These are phyloP conservation scores for Heliconius cydno DNA, from an alignment of 2,888 invertebrate genomes.

Conservation along the genomic window DNA sequence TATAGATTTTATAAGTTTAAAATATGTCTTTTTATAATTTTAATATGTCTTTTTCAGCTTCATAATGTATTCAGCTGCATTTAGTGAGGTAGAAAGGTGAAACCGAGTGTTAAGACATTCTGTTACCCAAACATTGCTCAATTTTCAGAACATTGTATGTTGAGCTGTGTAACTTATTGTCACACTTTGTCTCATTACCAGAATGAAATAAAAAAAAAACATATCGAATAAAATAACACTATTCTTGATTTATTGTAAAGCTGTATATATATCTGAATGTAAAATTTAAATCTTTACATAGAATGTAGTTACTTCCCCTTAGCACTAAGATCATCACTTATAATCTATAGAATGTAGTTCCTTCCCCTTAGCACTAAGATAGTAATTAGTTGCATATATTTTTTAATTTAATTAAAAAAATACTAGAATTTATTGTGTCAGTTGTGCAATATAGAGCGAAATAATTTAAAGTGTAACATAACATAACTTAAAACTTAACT, in stretches of 20 bases:
- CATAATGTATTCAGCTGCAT: not conserved
- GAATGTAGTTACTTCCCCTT: not conserved
- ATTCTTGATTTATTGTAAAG: too few species aligned
- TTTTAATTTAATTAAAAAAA: not conserved
- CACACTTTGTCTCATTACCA: too few species aligned
- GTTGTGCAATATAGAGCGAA: not conserved
- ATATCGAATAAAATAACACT: too few species aligned
- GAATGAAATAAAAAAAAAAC: too few species aligned
- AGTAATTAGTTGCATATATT: not conserved
- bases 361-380: not conserved
- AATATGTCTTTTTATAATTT: not conserved
- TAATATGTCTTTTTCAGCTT: not conserved
- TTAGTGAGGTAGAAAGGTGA: not conserved
- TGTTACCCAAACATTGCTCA: too few species aligned
- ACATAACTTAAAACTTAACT: not conserved
- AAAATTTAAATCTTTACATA: not conserved
- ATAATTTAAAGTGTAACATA: not conserved
- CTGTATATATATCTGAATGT: not conserved
- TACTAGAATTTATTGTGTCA: not conserved
- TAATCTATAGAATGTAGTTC: not conserved
- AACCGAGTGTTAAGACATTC: too few species aligned
- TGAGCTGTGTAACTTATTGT: too few species aligned
- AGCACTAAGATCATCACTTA: not conserved
- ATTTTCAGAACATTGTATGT: too few species aligned
- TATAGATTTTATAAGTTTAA: constrained; percentile 5